Conservation (phyloP, 2,113 vertebrate species). For the Rissa tridactyla region DNA sequence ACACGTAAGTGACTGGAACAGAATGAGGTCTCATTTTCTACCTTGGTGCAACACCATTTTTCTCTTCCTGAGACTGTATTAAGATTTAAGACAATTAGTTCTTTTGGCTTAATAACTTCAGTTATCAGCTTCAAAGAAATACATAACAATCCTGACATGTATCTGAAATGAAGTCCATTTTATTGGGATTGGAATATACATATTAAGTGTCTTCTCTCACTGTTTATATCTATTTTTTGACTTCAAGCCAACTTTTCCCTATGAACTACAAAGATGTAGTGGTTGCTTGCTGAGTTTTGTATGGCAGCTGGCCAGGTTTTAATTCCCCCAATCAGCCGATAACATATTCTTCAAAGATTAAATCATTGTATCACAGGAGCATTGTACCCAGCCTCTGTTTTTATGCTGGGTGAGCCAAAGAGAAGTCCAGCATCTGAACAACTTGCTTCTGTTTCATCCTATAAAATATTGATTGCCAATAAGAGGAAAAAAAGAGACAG, state of each 20-base stretch:
- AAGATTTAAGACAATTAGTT: background rate
- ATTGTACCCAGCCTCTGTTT: background rate
- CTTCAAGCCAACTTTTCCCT: background rate
- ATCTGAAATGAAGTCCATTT: background rate
- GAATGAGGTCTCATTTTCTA: background rate
- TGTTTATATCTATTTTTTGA: background rate
- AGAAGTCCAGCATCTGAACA: background rate
- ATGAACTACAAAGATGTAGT: background rate
- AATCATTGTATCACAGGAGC: background rate
- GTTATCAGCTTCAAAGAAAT: background rate
- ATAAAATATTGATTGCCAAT: slow-evolving; percentile 25
- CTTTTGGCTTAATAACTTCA: background rate
- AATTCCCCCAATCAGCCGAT: background rate
- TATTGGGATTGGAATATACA: background rate
- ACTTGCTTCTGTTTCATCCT: background rate
- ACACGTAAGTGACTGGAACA: background rate
- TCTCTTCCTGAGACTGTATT: background rate
- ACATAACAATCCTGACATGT: background rate
- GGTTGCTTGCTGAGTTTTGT: background rate
- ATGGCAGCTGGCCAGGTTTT: slow-evolving; percentile 9
- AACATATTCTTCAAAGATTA: background rate
- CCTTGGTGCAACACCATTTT: background rate
- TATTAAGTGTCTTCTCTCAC: background rate
- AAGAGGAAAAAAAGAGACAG: background rate
- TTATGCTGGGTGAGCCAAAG: background rate